phyloP scores from a whole-genome alignment of 1,140 invertebrate genomes.

The Pemphigus obesinymphae region DNA sequence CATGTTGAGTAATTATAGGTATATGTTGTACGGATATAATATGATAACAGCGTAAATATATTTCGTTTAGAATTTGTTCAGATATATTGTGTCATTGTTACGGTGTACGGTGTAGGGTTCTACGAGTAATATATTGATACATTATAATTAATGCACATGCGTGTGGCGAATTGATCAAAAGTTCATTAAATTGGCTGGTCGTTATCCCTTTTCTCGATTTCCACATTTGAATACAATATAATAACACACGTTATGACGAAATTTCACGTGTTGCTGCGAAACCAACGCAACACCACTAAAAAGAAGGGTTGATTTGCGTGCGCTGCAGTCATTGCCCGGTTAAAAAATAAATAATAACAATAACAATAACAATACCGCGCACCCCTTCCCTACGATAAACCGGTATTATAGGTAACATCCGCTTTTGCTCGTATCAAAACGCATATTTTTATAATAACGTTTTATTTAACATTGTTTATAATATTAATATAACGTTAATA shows the following conservation, averaged over 20 bases:
- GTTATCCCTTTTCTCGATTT: neutral
- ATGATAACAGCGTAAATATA: no score
- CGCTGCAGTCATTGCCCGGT: neutral
- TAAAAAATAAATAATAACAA: neutral
- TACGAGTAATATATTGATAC: neutral
- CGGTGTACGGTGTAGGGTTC: no score
- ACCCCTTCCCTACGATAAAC: neutral
- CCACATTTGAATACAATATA: neutral
- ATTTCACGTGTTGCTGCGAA: slow-evolving; percentile 9
- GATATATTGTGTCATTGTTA: no score
- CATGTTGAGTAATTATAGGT: no score
- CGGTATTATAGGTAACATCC: neutral
- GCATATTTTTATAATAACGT: no score
- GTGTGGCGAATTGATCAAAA: neutral
- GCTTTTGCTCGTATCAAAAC: no score
- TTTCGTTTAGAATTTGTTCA: neutral
- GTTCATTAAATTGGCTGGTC: neutral
- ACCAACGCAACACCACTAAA: neutral
- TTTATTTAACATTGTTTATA: no score
- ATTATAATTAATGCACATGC: neutral
- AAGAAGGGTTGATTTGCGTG: neutral
- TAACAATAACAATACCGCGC: neutral
- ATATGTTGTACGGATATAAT: no score
- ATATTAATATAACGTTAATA: no score
- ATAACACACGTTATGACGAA: neutral